Base-by-base conservation (phyloP, 1,140 invertebrate genomes). In the Nilaparvata lugens region DNA sequence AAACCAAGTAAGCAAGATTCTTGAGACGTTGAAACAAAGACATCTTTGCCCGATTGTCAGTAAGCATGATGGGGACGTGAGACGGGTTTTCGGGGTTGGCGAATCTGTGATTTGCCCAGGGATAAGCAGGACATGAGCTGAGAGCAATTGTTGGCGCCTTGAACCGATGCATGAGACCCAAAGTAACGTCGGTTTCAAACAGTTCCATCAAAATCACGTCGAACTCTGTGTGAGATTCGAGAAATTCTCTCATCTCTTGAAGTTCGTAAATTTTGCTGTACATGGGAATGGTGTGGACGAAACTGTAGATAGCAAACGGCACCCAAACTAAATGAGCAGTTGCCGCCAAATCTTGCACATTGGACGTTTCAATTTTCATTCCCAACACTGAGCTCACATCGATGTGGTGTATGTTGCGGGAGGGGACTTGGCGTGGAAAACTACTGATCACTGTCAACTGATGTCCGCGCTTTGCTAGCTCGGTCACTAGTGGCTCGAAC, bases 121-220 rank as follows among this genome's bases (percentile, higher is more conserved):
- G 74, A 75, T 84, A 79, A 21, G 82, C 61, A 3, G 76, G 71
- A 40, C 78, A 78, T 1, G 82, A 79, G 60, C 75, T 76, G 6
- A 81, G 63, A 0, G 75, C 73, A 2, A 89, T 79, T 4, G 82
- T 75, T 0, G 85, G 86, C 2, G 60, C 63, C 54, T 61, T 58
- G 43, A 68, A 65, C 19, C 60, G 65, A 62, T 75, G 65, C 0
- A 70, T 69, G 23, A 75, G 66, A 0, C 64, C 64, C 2, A 67
- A 28, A 19, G 64, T 64, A 5, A 61, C 40, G 21, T 68, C 67
- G 0, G 57, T 62, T 24, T 60, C 62, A 21, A 64, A 67, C 6
- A 65, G 42, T 56, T 67, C 66, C 1, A 61, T 63, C 16, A 67
- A 59, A n/a, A 67, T 56, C 18, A 65, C 21, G 24, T 67, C 66